Base-by-base conservation (phyloP, 2,797 vertebrate genomes). In the Mormyrops attenuatus region DNA sequence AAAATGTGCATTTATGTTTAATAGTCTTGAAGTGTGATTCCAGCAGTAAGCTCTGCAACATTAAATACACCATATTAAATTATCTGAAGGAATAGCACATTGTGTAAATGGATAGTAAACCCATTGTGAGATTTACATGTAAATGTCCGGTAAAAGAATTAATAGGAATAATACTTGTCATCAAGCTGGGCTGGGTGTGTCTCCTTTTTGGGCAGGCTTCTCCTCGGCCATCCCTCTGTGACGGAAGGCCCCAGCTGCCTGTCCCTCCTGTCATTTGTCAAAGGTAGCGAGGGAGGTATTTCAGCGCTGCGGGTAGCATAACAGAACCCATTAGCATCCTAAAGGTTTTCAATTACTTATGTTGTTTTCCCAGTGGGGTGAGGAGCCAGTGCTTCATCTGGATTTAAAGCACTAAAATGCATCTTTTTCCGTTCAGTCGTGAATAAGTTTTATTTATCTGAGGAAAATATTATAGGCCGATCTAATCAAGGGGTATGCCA, bases 401-500 rank as follows among this genome's bases (percentile, higher is more conserved):
- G 91, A 93, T 92, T 92, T 90, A 92, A 92, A 93, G 90, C 90
- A 80, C 90, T 88, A 66, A 90, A 91, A 91, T 41, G 88, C 49
- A 66, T 77, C 89, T 90, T 66, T 11, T 52, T n/a, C 66, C 30
- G 5, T 73, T 73, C 66, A 73, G 30, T 73, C 13, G 13, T 73
- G 66, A 34, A 73, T 38, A 66, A 66, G 88, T 89, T 92, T 94
- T 92, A 94, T 96, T 94, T 94, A 92, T 93, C 94, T 93, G 89
- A 91, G 85, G 11, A 50, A 73, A 49, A 34, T 93, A 91, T 94
- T 90, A 90, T 91, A 0, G 69, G 94, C 94, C 93, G 93, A 91
- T 95, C 93, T 90, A 91, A 93, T 90, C 63, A 92, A 92, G 94
- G 93, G 93, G 90, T 92, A 93, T 92, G 93, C 91, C 92, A 94